Conservation (phyloP, 2,113 vertebrate species). For the Malaclemys terrapin region DNA sequence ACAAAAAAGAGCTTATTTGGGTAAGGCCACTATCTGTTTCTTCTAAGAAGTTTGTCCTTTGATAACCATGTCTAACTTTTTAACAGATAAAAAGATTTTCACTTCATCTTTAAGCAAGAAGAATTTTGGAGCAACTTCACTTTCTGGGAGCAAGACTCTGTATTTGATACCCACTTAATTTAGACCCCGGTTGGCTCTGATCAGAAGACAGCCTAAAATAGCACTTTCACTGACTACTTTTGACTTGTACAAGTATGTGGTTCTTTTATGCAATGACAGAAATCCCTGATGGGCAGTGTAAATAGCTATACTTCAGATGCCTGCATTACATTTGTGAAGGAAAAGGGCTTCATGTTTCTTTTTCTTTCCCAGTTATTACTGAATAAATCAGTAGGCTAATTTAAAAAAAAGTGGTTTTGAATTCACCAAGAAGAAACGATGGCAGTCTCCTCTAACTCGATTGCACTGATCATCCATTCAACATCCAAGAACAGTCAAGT, state of each 20-base stretch:
- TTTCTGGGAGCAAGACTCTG: background rate
- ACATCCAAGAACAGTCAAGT: background rate
- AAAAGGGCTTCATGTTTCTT: conserved; percentile 59
- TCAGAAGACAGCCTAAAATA: conserved; percentile 57
- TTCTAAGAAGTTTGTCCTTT: background rate
- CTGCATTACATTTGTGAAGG: conserved; percentile 36
- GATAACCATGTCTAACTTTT: background rate
- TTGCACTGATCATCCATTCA: background rate
- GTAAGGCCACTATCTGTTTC: background rate
- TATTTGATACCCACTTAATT: background rate
- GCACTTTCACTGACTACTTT: conserved; percentile 58
- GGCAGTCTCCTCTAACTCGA: background rate
- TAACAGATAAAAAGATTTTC: conserved; percentile 7
- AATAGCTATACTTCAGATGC: conserved; percentile 23
- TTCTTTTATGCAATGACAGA: conserved; percentile 54
- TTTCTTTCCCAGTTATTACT: conserved; percentile 44
- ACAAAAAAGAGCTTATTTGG: background rate
- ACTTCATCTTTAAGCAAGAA: background rate
- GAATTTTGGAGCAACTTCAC: background rate
- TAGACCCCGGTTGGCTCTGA: conserved; percentile 62
- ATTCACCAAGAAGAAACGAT: background rate
- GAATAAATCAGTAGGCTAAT: conserved; percentile 43
- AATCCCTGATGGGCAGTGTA: conserved; percentile 43
- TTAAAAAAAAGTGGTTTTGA: conserved; percentile 31
- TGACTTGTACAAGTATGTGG: conserved; percentile 61